These are phyloP conservation scores for Hoplias malabaricus DNA, from an alignment of 2,113 vertebrate species.

Conservation along the genomic window DNA sequence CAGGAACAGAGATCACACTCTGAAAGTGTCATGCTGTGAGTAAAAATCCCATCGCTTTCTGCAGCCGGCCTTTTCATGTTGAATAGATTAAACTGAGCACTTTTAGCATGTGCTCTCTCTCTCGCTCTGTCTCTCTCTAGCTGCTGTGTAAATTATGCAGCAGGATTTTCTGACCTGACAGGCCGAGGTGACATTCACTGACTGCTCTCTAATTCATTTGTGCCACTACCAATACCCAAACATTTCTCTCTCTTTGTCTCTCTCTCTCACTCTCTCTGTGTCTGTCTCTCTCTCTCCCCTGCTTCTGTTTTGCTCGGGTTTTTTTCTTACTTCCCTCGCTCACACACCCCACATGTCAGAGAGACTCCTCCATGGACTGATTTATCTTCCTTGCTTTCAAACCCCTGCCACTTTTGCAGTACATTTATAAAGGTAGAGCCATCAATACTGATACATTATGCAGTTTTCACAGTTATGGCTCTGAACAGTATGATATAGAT, in stretches of 20 bases:
- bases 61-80: conserved; percentile 5
- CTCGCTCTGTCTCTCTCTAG: conserved; percentile 14
- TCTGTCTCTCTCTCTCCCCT: neutral
- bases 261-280: neutral
- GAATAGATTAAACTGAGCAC: conserved; percentile 35
- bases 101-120: conserved; percentile 42
- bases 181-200: conserved; percentile 37
- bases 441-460: neutral
- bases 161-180: conserved; percentile 36
- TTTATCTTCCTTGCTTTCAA: neutral
- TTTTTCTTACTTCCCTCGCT: neutral
- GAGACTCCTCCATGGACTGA: neutral
- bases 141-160: conserved; percentile 39
- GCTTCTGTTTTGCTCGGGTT: neutral
- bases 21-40: neutral
- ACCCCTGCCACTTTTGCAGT: neutral
- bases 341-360: neutral
- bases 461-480: too few relatives aligned
- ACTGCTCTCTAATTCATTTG: conserved; percentile 42
- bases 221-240: conserved; percentile 7
- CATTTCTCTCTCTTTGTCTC: neutral
- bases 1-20: neutral
- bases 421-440: neutral
- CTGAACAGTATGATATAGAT: too few relatives aligned
- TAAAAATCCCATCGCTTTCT: conserved; percentile 7